Percentiles rank a stretch among this genome's conserved stretches.
phyloP scores from a whole-genome alignment of 2,888 invertebrate genomes.

The Embidobia sp. region DNA sequence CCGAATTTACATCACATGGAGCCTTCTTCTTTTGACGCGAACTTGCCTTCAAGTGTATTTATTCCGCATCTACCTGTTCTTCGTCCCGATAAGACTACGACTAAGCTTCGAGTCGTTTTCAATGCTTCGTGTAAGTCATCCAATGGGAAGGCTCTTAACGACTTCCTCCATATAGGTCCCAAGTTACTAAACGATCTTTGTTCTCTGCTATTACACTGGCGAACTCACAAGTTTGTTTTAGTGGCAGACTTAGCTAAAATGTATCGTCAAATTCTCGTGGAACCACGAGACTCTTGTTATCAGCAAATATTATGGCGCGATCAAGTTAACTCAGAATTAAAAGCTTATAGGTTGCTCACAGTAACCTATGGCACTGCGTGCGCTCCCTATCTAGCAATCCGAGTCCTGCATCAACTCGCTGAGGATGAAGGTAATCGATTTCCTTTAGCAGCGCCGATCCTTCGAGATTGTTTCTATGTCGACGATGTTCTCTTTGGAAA shows the following conservation, averaged over 20 bases:
- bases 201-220: background rate
- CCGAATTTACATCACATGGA: background rate
- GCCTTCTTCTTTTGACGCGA: background rate
- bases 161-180: background rate
- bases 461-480: background rate
- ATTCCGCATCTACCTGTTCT: background rate
- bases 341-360: too few species aligned
- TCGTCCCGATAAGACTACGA: background rate
- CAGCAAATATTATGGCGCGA: too few species aligned
- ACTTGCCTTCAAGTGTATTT: background rate
- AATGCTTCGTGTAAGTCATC: background rate
- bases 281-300: too few species aligned
- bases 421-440: background rate
- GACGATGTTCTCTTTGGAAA: conserved; percentile 1
- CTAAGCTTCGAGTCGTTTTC: background rate
- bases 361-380: too few species aligned
- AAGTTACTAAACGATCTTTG: background rate
- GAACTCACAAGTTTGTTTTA: too few species aligned
- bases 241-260: background rate
- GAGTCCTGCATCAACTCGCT: background rate
- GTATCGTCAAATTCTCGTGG: too few species aligned
- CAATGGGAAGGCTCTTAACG: background rate
- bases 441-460: background rate
- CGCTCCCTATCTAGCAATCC: too few species aligned
- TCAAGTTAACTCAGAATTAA: too few species aligned